Evolutionary conservation across 2,888 invertebrate genomes (phyloP).

Genomic region (Micropterix aruncella): DNA sequence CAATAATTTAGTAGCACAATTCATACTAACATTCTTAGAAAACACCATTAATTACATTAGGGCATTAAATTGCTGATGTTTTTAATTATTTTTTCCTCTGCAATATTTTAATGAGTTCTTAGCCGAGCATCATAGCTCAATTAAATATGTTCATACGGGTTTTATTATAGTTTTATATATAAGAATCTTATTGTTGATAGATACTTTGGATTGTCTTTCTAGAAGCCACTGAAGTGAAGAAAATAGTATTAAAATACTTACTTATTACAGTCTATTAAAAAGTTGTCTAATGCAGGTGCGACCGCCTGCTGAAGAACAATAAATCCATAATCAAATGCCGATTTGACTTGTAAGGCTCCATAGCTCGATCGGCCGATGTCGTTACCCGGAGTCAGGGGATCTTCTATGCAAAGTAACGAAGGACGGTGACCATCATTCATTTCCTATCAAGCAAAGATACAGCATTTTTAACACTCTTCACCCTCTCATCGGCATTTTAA

Average conservation of each 20-base stretch:
- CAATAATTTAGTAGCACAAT: too few species aligned
- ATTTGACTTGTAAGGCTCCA: constrained; percentile 76
- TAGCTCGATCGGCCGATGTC: constrained; percentile 97
- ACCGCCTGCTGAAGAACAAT: constrained; percentile 68
- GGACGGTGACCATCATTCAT: constrained; percentile 92
- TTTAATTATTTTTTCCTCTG: too few species aligned
- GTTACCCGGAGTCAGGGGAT: constrained; percentile 90
- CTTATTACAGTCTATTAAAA: constrained; percentile 6
- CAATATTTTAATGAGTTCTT: too few species aligned
- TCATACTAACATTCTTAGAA: too few species aligned
- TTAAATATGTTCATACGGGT: too few species aligned
- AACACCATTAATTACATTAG: too few species aligned
- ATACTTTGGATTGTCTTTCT: too few species aligned
- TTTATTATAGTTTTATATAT: too few species aligned
- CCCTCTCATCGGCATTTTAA: too few species aligned
- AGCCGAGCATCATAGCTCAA: too few species aligned
- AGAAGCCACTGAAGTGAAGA: background rate
- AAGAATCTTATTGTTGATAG: too few species aligned
- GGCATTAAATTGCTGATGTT: too few species aligned
- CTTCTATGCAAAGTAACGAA: constrained; percentile 92
- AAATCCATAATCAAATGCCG: constrained; percentile 95
- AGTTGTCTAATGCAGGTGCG: constrained; percentile 20
- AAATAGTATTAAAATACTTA: background rate
- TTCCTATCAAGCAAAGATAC: constrained; percentile 31
- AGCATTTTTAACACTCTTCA: constrained; percentile 2